These are phyloP conservation scores for Acipenser ruthenus DNA, from an alignment of 2,797 vertebrate species.

Conservation along the genomic window DNA sequence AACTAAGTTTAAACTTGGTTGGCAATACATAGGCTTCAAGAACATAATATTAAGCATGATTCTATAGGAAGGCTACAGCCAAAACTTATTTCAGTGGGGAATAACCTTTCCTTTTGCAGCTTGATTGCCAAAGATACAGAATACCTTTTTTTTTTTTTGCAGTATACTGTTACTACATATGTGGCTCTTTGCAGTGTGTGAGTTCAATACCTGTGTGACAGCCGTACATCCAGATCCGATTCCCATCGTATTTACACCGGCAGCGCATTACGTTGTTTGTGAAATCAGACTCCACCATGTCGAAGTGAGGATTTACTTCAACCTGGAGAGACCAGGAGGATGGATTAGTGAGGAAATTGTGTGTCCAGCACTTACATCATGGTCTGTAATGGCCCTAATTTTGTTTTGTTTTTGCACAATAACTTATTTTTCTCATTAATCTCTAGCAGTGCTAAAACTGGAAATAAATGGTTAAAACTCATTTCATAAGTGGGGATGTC, in stretches of 20 bases:
- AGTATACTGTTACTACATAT: neutral
- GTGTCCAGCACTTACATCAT: too few relatives aligned
- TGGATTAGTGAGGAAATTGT: too few relatives aligned
- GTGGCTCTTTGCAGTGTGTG: neutral
- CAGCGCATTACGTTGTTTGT: constrained; percentile 93
- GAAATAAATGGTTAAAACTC: constrained; percentile 4
- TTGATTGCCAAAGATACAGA: neutral
- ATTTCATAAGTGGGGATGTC: constrained; percentile 49
- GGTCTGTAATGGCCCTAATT: too few relatives aligned
- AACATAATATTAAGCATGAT: neutral
- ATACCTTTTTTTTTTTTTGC: neutral
- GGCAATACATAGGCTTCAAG: neutral
- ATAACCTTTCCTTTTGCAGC: neutral
- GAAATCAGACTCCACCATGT: constrained; percentile 93
- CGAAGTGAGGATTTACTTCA: constrained; percentile 83
- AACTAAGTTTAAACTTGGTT: neutral
- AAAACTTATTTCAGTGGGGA: neutral
- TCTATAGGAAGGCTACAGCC: neutral
- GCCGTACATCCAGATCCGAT: constrained; percentile 79
- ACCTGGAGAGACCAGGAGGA: constrained; percentile 55
- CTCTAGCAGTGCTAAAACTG: constrained; percentile 1
- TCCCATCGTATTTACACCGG: constrained; percentile 85
- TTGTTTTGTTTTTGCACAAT: neutral
- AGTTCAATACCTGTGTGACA: constrained; percentile 72
- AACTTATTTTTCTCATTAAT: neutral